Evolutionary conservation across 2,797 vertebrate genomes (phyloP), one percentile per base, ranked within the genome.

Genomic region (Phoebastria nigripes): DNA sequence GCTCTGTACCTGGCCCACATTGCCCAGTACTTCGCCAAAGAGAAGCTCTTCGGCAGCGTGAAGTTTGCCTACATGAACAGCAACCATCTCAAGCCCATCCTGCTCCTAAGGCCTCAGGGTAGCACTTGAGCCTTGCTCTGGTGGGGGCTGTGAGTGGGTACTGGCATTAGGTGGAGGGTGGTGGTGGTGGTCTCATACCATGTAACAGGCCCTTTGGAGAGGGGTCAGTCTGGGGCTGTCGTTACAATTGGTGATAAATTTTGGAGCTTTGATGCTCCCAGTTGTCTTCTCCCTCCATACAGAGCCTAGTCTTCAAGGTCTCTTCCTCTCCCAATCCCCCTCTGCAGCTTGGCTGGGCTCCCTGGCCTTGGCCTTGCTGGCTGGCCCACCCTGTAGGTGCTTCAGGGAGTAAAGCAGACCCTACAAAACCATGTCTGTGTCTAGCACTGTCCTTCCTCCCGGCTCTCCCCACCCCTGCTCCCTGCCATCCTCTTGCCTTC

Each of bases 1-100:
- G 99, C 99, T 8, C 98, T 99, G 8, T 99, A 99, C 95, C 96
- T 99, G 77, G 98, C 99, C 21, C 98, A 99, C 70, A 91, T 99
- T 2, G 99, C 99, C n/a, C 96, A 98, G 59, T 96, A 99, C 77
- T 97, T 99, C 31, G 74, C 97, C 29, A 97, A 98, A 28, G 98
- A 98, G n/a, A 95, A 98, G 12, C 95, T 98, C 59, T 98, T 99
- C 2, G 98, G 99, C 79, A 98, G 98, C 2, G 96, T 99, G 96
- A 98, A 91, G 69, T 99, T 99, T 96, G 98, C 99, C 13, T 99
- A 99, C 96, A 98, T 99, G 93, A 98, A 98, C 72, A 98, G 99
- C 88, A 99, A 99, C 91, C 98, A 99, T 74, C 97, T 99, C 70
- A 98, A 98, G 56, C 99, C 99, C 2, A 89, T 98, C 18, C 95